A percentile compares a stretch with the other conserved stretches of the same genome.
Conservation (phyloP, 2,113 vertebrate species). For the Bagarius yarrelli region DNA sequence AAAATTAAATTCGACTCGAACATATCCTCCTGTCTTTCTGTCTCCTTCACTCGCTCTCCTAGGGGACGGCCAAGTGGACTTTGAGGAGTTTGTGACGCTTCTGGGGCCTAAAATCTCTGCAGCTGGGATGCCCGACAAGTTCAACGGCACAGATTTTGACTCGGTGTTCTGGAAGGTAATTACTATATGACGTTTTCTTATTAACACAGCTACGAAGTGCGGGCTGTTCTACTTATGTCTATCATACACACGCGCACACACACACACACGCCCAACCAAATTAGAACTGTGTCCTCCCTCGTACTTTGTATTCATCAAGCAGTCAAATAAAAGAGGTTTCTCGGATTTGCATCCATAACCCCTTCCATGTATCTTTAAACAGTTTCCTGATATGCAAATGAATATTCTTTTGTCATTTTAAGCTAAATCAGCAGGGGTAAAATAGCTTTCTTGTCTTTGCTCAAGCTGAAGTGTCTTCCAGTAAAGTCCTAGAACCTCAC, state of each 20-base stretch:
- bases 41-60: constrained; percentile 25
- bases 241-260: neutral
- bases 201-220: constrained; percentile 47
- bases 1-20: neutral
- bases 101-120: constrained; percentile 94
- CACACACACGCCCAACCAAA: constrained; percentile 11
- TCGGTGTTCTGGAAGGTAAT: constrained; percentile 98
- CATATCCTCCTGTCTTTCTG: neutral
- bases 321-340: neutral
- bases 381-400: constrained; percentile 1
- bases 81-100: constrained; percentile 96
- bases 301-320: constrained; percentile 2
- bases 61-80: constrained; percentile 97
- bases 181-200: constrained; percentile 49
- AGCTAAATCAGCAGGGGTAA: neutral
- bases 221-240: neutral
- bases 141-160: constrained; percentile 92
- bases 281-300: constrained; percentile 16
- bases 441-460: neutral
- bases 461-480: constrained; percentile 14
- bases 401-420: neutral
- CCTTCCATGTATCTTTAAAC: neutral
- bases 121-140: constrained; percentile 90
- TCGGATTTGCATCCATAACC: neutral
- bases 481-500: neutral